Evolutionary conservation across 2,888 invertebrate species (phyloP).

Genomic region (Cheilosia vulpina): DNA sequence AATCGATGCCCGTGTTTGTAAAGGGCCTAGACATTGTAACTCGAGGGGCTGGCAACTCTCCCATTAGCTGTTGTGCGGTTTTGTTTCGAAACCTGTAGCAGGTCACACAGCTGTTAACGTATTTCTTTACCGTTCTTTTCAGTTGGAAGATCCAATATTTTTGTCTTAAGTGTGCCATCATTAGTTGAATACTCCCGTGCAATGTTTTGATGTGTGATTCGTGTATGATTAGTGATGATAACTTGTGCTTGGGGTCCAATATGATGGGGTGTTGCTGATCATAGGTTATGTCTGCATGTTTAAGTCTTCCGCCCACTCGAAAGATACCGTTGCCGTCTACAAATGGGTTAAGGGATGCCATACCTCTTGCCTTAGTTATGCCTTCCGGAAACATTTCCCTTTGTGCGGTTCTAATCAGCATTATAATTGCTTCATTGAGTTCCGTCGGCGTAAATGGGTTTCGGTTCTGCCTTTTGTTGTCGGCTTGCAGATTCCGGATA

Average conservation of each 20-base stretch:
- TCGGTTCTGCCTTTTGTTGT: neutral
- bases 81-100: too few relatives aligned
- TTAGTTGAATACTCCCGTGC: neutral
- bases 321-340: neutral
- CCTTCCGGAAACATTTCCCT: neutral
- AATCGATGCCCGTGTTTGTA: conserved; percentile 68
- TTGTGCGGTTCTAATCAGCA: neutral
- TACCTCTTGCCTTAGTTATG: neutral
- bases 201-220: neutral
- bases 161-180: neutral
- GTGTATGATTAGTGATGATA: neutral
- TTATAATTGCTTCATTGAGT: neutral
- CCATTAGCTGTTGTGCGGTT: too few relatives aligned
- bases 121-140: neutral
- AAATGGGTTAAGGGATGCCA: neutral
- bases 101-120: conserved; percentile 53
- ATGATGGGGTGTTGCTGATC: conserved; percentile 6
- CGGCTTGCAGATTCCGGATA: neutral
- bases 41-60: conserved; percentile 72
- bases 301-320: neutral
- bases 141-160: conserved; percentile 1
- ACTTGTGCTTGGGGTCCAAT: neutral
- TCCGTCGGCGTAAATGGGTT: neutral
- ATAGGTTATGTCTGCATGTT: neutral
- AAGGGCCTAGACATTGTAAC: conserved; percentile 10